These are phyloP conservation scores for Cerastis leucographa DNA, from an alignment of 2,888 invertebrate genomes.

Conservation along the genomic window DNA sequence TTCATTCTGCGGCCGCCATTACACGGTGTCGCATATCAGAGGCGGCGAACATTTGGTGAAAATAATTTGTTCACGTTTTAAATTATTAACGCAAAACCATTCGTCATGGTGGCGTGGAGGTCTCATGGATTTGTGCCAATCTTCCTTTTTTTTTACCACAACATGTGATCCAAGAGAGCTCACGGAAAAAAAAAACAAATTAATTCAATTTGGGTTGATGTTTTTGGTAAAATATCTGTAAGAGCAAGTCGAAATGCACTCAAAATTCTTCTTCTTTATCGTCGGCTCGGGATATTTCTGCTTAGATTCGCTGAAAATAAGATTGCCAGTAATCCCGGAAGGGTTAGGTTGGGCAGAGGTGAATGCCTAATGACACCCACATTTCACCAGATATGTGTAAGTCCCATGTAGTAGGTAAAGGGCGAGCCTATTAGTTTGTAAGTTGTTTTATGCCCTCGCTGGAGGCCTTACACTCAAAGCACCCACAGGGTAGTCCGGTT, in stretches of 20 bases:
- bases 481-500: no score
- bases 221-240: background rate
- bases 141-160: constrained; percentile 43
- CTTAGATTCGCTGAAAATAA: background rate
- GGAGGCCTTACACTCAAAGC: no score
- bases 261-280: background rate
- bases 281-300: background rate
- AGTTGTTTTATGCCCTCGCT: no score
- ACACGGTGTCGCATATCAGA: constrained; percentile 83
- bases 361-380: background rate
- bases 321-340: background rate
- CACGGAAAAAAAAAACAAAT: constrained; percentile 29
- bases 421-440: no score
- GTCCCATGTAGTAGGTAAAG: background rate
- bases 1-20: constrained; percentile 63
- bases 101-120: constrained; percentile 69
- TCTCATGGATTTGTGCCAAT: constrained; percentile 52
- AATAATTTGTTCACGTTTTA: constrained; percentile 85
- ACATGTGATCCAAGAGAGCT: constrained; percentile 18
- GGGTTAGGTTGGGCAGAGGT: background rate
- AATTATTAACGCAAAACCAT: constrained; percentile 77
- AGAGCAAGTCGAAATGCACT: background rate
- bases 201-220: constrained; percentile 25
- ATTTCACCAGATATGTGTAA: background rate
- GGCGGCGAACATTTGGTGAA: constrained; percentile 77